Evolutionary conservation across 2,113 vertebrate species (phyloP), one percentile per base, ranked within the genome.

Genomic region (Myotis davidii): DNA sequence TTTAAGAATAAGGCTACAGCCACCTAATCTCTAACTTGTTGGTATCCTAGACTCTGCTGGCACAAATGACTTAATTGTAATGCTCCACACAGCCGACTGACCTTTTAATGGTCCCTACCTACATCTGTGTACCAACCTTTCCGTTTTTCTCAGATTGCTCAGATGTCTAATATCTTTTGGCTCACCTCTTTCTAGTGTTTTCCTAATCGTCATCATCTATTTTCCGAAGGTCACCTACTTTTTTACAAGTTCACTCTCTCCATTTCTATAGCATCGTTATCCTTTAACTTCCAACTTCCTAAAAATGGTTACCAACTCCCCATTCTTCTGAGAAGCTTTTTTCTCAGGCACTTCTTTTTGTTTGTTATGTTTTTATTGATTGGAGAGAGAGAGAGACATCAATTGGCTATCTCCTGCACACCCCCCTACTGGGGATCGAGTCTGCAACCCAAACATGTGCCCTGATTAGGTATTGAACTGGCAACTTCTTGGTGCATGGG

Each of bases 191-290:
- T 52, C 39, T n/a, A 14, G 9, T 29, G 9, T 65, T 82, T 88
- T 42, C 42, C 17, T 78, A 39, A 50, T 84, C 34, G 18, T 78
- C 70, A n/a, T 39, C 74, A 11, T 29, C 32, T 88, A 2, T 70
- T 83, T 93, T 88, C 83, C 61, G 10, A 91, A 95, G 37, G 18
- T 85, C 32, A 67, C 32, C 67, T 93, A 11, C 39, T 70, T 32
- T 91, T 76, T 64, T 34, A 59, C 18, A 77, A 73, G 20, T 48
- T 32, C 29, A 13, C 20, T 94, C 37, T 74, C 70, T 70, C 52
- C 34, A 34, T 90, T 74, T 72, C 39, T 88, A 18, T 29, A 56
- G 20, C 42, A 13, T 69, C 25, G 4, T 90, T 74, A 70, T 73
- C 29, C 18, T 93, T 56, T 21, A 91, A 20, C 50, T 93, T 79